Percentiles rank a stretch among this genome's conserved stretches.
Conservation (phyloP, 2,888 invertebrate species). For the Sialis fuliginosa region DNA sequence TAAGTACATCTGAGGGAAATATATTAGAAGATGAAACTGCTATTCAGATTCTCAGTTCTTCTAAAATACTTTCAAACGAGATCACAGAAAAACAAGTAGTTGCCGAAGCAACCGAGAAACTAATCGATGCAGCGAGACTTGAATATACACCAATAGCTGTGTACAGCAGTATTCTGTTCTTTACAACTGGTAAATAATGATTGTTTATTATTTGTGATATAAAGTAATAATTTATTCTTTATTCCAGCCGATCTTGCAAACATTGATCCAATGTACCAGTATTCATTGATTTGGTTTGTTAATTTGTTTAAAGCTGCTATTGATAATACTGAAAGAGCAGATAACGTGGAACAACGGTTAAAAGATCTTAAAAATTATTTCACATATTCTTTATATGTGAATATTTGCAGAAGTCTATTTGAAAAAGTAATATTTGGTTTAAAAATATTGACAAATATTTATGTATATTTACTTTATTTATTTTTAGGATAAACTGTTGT, state of each 20-base stretch:
- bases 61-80: constrained; percentile 77
- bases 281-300: constrained; percentile 87
- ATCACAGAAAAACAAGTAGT: constrained; percentile 80
- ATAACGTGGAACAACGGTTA: constrained; percentile 57
- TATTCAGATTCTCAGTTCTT: constrained; percentile 72
- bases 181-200: constrained; percentile 52
- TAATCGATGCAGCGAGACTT: constrained; percentile 69
- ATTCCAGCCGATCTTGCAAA: constrained; percentile 61
- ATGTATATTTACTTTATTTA: not conserved
- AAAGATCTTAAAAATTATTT: constrained; percentile 61
- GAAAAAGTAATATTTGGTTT: constrained; percentile 45
- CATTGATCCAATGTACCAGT: constrained; percentile 96
- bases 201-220: not conserved
- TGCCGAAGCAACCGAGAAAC: constrained; percentile 76
- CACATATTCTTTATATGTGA: constrained; percentile 75
- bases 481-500: constrained; percentile 70
- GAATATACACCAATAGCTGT: constrained; percentile 82
- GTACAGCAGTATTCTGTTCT: constrained; percentile 81
- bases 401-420: constrained; percentile 85
- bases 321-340: constrained; percentile 68
- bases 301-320: constrained; percentile 73
- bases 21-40: constrained; percentile 86
- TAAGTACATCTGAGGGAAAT: constrained; percentile 55
- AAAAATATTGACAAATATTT: not conserved
- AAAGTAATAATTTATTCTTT: not conserved